Evolutionary conservation across 2,797 vertebrate genomes (phyloP), one percentile per base, ranked within the genome.

Genomic region (Anas flavirostris): DNA sequence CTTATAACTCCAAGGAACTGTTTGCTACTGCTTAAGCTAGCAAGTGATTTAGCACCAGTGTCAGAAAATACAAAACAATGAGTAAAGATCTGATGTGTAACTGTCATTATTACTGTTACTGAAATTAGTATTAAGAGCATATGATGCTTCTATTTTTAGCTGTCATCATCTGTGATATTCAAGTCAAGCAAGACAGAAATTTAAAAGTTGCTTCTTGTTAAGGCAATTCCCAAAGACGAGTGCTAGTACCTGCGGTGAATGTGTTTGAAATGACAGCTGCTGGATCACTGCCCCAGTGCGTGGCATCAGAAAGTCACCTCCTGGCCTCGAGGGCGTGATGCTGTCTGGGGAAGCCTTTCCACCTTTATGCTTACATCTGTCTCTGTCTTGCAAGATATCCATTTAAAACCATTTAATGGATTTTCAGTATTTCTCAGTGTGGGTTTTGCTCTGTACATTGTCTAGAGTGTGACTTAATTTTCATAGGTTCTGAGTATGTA

Each of bases 311-410:
- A 77, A 86, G 28, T 44, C 12, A 0, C 46, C 31, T 21, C 48
- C 78, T 16, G 9, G 28, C 55, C 52, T 67, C 35, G 8, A 1
- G 5, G 11, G 53, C 18, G 1, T 1, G 10, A 28, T 7, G 3
- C 60, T 21, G 8, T 2, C 43, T 33, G 59, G 13, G 58, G 43
- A 31, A n/a, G 22, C 7, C 41, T 50, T 74, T 59, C 16, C 50
- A n/a, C 41, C 37, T 29, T 64, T 17, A 31, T 21, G 1, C 25
- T 62, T 19, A 28, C 17, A 3, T 37, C 56, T 48, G 22, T 35
- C 37, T 44, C 53, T 84, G 48, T 35, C 73, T 60, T 64, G 22
- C 60, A 39, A 39, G 29, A 39, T 18, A 15, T 16, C 12, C 41
- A 23, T 70, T 84, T 52, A 12, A 72, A 91, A 69, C 26, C 5